Conservation (phyloP, 2,888 invertebrate genomes). For the Trisateles emortualis region DNA sequence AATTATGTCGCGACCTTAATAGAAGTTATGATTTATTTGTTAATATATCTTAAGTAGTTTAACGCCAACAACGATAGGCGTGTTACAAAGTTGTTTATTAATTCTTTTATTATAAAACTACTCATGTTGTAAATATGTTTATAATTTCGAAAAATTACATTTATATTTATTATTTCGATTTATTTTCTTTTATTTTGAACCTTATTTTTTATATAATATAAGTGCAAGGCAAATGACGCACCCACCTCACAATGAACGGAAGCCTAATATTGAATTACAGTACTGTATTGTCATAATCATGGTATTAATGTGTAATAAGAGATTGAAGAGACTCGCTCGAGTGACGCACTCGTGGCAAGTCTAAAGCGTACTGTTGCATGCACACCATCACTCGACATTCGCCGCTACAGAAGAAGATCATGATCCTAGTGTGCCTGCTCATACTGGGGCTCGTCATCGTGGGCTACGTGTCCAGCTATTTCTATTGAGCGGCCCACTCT, state of each 20-base stretch:
- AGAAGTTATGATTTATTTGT: slow-evolving; percentile 56
- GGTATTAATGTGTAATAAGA: slow-evolving; percentile 47
- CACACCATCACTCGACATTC: slow-evolving; percentile 52
- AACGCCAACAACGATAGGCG: slow-evolving; percentile 49
- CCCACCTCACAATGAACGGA: slow-evolving; percentile 52
- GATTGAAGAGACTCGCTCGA: slow-evolving; percentile 50
- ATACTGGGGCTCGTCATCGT: slow-evolving; percentile 93
- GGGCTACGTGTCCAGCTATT: slow-evolving; percentile 88
- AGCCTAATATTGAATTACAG: slow-evolving; percentile 29
- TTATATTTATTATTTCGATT: slow-evolving; percentile 82
- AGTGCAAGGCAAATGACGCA: slow-evolving; percentile 80
- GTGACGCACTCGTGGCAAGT: slow-evolving; percentile 56
- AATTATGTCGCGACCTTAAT: slow-evolving; percentile 57
- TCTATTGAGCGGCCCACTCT: slow-evolving; percentile 80
- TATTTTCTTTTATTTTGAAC: slow-evolving; percentile 62
- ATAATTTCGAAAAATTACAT: slow-evolving; percentile 78
- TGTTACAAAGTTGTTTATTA: slow-evolving; percentile 67
- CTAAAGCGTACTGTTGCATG: slow-evolving; percentile 84
- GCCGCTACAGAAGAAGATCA: slow-evolving; percentile 94
- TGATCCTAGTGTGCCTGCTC: slow-evolving; percentile 96
- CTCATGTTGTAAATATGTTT: slow-evolving; percentile 84
- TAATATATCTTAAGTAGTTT: slow-evolving; percentile 50
- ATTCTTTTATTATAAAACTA: slow-evolving; percentile 65
- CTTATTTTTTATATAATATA: slow-evolving; percentile 31
- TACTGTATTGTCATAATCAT: slow-evolving; percentile 28